Evolutionary conservation across 1,140 invertebrate species (phyloP), one percentile per base, ranked within the genome.

Genomic region (Drosophila littoralis): DNA sequence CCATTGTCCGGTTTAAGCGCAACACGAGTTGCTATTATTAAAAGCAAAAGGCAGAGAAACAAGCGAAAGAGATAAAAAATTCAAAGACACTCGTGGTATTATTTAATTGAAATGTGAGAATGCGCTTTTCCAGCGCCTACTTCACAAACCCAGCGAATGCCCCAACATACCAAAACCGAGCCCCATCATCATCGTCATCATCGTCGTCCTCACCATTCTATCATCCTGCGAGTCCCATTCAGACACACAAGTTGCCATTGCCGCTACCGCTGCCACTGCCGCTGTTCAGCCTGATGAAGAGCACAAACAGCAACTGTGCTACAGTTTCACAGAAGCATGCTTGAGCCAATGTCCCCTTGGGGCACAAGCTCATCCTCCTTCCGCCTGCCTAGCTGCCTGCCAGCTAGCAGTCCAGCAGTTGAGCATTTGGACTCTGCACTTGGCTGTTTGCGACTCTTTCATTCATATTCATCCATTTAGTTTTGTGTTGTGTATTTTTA

Each of bases 81-180:
- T 74, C 63, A 77, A 81, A 68, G 60, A 75, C 60, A 58, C 66
- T 72, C 48, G 36, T 77, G 74, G 69, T 83, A 71, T 89, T 88
- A 89, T 89, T 84, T 89, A 81, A 84, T 80, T 81, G 80, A 88
- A 89, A 88, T 89, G 84, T 84, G 84, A 80, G 84, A 89, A 90
- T 89, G 84, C 80, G 84, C 84, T 89, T 89, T 89, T 89, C 64
- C 68, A 84, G 80, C 74, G 45, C 51, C 81, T 51, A 79, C 78
- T 81, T 86, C 59, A 77, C 58, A 65, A 50, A 54, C 63, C 61
- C 59, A 60, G 66, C 63, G 74, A 50, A 68, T 61, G 36, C 51
- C 42, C 36, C 15, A 12, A 55, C 15, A 32, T 7, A 43, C 2
- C 60, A 15, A 58, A 5, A 33, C 32, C 32, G 10, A 13, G 45